Evolutionary conservation across 2,797 vertebrate genomes (phyloP).

Genomic region (Thaleichthys pacificus): DNA sequence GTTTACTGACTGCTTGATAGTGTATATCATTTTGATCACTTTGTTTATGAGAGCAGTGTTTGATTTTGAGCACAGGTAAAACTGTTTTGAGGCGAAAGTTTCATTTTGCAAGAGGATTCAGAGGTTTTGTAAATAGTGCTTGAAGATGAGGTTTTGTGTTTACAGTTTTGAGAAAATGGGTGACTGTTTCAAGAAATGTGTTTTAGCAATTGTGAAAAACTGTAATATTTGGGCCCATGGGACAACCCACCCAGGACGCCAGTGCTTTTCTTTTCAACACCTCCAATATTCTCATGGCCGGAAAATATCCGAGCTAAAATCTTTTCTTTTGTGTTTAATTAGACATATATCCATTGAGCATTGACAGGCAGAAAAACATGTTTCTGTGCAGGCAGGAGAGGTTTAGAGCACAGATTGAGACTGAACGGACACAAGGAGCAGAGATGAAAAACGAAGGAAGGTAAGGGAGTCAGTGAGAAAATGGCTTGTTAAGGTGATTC

Average conservation of each 20-base stretch:
- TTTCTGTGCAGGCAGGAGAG: conserved; percentile 14
- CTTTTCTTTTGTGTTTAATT: neutral
- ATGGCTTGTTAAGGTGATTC: conserved; percentile 48
- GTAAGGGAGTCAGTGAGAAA: conserved; percentile 23
- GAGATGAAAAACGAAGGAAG: conserved; percentile 23
- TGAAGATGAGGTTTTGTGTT: too few species aligned
- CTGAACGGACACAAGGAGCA: conserved; percentile 1
- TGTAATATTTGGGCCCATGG: conserved; percentile 69
- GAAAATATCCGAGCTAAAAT: neutral
- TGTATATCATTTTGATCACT: too few species aligned
- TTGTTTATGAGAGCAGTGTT: too few species aligned
- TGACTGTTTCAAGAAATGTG: too few species aligned
- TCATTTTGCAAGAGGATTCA: too few species aligned
- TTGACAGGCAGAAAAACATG: conserved; percentile 6
- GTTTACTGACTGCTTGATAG: too few species aligned
- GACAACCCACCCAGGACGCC: conserved; percentile 68
- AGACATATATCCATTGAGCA: neutral
- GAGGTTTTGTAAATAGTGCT: too few species aligned
- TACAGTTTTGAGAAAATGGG: too few species aligned
- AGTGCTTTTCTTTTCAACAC: conserved; percentile 62
- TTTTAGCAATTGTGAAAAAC: too few species aligned
- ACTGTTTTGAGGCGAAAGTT: too few species aligned
- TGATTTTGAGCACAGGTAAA: too few species aligned
- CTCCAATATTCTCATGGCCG: conserved; percentile 61
- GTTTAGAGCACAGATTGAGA: conserved; percentile 25